Conservation (phyloP, 2,113 vertebrate species). For the Geococcyx californianus region DNA sequence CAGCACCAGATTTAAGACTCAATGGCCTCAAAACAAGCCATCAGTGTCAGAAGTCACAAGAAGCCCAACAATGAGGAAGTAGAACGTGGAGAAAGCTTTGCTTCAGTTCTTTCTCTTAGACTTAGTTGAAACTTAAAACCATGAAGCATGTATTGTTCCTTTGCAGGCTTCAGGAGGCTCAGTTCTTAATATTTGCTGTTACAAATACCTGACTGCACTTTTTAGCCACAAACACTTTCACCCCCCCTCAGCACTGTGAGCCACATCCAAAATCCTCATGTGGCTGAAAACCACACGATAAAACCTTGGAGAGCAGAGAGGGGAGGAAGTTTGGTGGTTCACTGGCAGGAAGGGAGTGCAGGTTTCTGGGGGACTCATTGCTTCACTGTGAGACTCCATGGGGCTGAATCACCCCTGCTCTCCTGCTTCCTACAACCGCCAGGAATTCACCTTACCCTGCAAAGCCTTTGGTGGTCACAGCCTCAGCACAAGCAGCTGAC, state of each 20-base stretch:
- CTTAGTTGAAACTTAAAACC: neutral
- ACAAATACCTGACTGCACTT: neutral
- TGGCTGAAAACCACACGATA: slow-evolving; percentile 33
- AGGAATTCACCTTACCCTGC: neutral
- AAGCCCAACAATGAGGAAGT: neutral
- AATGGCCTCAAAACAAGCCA: neutral
- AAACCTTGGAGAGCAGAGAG: neutral
- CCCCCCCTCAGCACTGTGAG: neutral
- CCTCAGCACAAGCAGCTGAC: neutral
- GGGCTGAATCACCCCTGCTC: neutral
- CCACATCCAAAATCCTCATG: slow-evolving; percentile 9
- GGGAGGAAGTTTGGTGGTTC: slow-evolving; percentile 24
- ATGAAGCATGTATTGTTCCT: neutral
- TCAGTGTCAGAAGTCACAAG: neutral
- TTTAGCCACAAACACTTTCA: neutral
- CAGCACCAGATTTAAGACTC: neutral
- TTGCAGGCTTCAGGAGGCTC: neutral
- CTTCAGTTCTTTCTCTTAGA: neutral
- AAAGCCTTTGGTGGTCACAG: neutral
- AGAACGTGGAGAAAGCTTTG: neutral
- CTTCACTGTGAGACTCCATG: neutral
- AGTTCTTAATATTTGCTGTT: neutral
- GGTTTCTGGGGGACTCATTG: neutral
- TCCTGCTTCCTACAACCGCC: neutral
- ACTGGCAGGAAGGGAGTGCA: neutral